Conservation (phyloP, 2,113 vertebrate genomes). For the Paraplagusia blochii region DNA sequence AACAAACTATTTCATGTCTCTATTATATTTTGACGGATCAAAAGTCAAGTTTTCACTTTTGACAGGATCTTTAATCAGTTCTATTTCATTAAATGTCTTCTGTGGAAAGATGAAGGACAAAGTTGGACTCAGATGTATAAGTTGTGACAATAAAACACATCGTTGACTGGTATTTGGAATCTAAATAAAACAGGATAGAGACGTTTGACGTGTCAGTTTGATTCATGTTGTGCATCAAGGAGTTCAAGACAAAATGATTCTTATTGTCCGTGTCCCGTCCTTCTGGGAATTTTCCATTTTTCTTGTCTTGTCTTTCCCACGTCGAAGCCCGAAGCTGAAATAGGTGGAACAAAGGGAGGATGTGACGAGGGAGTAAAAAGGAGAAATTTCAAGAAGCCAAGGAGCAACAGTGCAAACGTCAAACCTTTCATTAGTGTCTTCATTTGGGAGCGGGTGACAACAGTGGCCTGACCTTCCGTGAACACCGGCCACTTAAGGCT, state of each 20-base stretch:
- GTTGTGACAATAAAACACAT: no score
- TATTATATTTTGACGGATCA: no score
- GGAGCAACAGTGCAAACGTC: conserved; percentile 35
- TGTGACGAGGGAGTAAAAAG: conserved; percentile 16
- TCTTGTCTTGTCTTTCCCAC: conserved; percentile 14
- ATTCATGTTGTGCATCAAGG: no score
- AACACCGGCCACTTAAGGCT: conserved; percentile 67
- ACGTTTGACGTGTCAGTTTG: no score
- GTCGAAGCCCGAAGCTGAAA: conserved; percentile 4
- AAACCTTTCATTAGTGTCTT: conserved; percentile 74
- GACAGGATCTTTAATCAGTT: no score
- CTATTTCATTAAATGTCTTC: no score
- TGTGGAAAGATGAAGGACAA: no score
- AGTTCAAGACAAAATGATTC: background rate
- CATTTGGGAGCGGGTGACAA: conserved; percentile 67
- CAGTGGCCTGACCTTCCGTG: conserved; percentile 64
- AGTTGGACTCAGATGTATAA: no score
- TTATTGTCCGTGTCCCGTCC: background rate
- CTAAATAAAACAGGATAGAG: no score
- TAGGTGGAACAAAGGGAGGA: conserved; percentile 27
- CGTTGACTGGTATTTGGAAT: no score
- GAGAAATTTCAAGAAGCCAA: conserved; percentile 33
- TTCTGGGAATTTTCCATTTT: background rate
- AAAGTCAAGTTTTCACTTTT: no score
- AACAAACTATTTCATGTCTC: no score